Base-by-base conservation (phyloP, 2,113 vertebrate species). In the Parus major region DNA sequence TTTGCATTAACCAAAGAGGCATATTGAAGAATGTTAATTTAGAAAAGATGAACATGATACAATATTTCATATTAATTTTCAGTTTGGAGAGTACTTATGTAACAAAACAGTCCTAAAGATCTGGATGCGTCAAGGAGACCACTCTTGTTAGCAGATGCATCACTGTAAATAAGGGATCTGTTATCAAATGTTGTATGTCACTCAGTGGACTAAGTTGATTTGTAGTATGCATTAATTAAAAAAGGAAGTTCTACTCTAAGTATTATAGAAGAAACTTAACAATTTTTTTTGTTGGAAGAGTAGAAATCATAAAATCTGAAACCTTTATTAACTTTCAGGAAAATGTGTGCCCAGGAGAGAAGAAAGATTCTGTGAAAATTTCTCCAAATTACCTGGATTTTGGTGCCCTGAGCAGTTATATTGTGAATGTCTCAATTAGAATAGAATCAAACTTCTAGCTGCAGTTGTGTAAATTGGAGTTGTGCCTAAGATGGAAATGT, bases 61-160 rank as follows among this genome's bases (percentile, higher is more conserved):
- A 88, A 71, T 36, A 77, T 90, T 87, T 78, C n/a, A n/a, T 31
- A 66, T 47, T 92, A 59, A 82, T 72, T 80, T 94, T 70, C 82
- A 77, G 17, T 87, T 94, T 85, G 36, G 59, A 64, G 56, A 56
- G 59, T 52, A 41, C n/a, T 93, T 35, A 15, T 46, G 25, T 82
- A 82, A 65, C 28, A 80, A 92, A 91, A 49, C 20, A 82, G 42
- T 85, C 71, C 71, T 87, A 65, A 80, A 76, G 28, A 42, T 19
- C 46, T 55, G 79, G 52, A 36, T 91, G 50, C 28, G 69, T 57
- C 46, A 69, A 15, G 35, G 46, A 72, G 57, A 28, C 46, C 18
- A 29, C 25, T 76, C 23, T 57, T 79, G 12, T 57, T 71, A 79
- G 53, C 73, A 96, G 50, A 86, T 80, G 36, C 50, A 82, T 35